phyloP scores from a whole-genome alignment of 2,888 invertebrate species.

The Campoplex nolae region DNA sequence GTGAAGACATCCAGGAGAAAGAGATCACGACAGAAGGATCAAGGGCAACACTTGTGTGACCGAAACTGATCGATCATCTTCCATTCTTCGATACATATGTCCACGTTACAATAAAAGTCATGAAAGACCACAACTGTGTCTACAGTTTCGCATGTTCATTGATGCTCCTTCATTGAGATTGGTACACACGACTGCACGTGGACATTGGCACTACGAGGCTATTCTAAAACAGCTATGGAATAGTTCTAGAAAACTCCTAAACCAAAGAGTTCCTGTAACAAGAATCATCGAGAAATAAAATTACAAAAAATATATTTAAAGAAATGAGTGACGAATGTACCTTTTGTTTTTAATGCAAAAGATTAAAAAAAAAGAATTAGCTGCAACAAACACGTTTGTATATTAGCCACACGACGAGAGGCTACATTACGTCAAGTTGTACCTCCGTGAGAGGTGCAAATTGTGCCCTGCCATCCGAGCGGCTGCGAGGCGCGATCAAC shows the following conservation, averaged over 20 bases:
- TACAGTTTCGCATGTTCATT: not conserved
- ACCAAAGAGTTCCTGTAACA: not conserved
- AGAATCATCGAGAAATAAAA: not conserved
- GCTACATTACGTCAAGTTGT: slow-evolving; percentile 38
- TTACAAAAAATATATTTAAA: too few relatives aligned
- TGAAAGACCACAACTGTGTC: not conserved
- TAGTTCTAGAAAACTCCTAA: not conserved
- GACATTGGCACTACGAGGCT: not conserved
- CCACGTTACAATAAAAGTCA: slow-evolving; percentile 23
- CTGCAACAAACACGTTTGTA: slow-evolving; percentile 21
- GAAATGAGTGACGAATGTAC: not conserved
- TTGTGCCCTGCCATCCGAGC: slow-evolving; percentile 50
- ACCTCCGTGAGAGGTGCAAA: slow-evolving; percentile 59
- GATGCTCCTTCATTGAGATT: not conserved
- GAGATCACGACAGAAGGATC: slow-evolving; percentile 14
- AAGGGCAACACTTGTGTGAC: slow-evolving; percentile 28
- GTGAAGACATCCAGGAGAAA: not conserved
- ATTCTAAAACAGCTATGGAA: not conserved
- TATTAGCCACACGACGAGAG: slow-evolving; percentile 42
- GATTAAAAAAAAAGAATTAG: not conserved
- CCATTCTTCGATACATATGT: not conserved
- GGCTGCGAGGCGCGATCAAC: slow-evolving; percentile 31
- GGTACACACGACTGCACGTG: not conserved
- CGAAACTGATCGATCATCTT: slow-evolving; percentile 50
- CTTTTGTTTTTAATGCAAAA: not conserved